Conservation (phyloP, 2,113 vertebrate species). For the Daphoenositta chrysoptera region DNA sequence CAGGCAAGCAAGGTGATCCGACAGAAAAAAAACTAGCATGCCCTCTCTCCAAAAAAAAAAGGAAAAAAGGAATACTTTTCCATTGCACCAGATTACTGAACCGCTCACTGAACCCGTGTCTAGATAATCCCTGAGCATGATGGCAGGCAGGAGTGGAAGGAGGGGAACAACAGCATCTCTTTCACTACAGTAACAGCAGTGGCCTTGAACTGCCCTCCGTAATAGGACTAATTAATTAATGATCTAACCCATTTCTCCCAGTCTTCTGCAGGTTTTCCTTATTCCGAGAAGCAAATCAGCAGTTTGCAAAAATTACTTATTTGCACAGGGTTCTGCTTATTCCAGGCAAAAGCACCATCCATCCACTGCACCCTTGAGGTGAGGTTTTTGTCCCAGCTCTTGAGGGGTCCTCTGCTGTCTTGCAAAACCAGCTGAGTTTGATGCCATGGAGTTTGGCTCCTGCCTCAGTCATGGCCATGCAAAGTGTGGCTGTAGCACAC, state of each 20-base stretch:
- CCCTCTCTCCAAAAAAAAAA: not conserved
- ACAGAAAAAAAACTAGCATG: not conserved
- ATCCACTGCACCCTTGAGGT: not conserved
- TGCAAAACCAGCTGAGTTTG: not conserved
- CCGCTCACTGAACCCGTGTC: not conserved
- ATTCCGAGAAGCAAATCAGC: not conserved
- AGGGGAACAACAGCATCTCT: not conserved
- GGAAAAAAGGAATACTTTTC: not conserved
- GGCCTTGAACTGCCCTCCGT: not conserved
- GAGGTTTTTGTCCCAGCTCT: not conserved
- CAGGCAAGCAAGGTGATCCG: not conserved
- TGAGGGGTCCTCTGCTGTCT: not conserved
- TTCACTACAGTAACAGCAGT: not conserved
- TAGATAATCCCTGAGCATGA: not conserved
- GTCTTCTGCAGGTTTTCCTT: not conserved
- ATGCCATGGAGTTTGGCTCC: fast-evolving
- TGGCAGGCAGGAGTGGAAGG: not conserved
- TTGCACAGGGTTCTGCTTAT: not conserved
- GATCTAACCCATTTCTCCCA: not conserved
- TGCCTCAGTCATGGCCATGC: not conserved
- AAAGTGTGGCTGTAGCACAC: not conserved
- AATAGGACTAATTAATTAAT: not conserved
- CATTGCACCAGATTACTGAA: not conserved
- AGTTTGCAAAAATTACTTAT: not conserved
- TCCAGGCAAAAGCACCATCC: not conserved